phyloP scores from a whole-genome alignment of 2,797 vertebrate species.

The Phataginus tetradactyla region DNA sequence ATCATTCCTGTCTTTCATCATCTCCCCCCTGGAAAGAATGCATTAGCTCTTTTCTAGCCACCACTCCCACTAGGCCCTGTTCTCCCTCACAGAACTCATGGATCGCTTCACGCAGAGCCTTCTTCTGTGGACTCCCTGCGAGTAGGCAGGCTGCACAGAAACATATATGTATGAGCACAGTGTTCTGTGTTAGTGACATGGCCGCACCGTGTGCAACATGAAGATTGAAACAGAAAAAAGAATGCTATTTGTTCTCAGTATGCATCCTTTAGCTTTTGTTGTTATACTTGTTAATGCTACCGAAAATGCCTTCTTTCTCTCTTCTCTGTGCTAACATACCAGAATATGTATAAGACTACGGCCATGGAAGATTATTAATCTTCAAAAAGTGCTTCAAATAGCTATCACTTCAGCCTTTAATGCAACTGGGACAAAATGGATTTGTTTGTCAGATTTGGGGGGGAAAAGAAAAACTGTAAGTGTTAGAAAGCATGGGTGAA shows the following conservation, averaged over 20 bases:
- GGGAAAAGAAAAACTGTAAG: not conserved
- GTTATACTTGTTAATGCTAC: not conserved
- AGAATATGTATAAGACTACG: not conserved
- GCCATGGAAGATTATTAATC: not conserved
- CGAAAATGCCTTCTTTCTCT: not conserved
- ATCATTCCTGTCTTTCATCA: not conserved
- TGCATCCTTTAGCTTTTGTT: not conserved
- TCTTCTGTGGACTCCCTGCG: not conserved
- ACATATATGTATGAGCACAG: not conserved
- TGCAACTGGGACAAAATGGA: conserved; percentile 30
- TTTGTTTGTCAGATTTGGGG: not conserved
- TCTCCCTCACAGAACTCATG: not conserved
- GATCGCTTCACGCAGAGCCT: not conserved
- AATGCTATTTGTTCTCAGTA: not conserved
- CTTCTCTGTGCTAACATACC: not conserved
- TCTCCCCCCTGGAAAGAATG: not conserved
- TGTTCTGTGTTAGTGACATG: not conserved
- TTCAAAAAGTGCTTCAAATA: conserved; percentile 26
- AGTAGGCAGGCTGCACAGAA: not conserved
- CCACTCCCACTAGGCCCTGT: not conserved
- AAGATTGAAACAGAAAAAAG: not conserved
- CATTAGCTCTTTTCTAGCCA: conserved; percentile 1
- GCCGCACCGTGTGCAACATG: not conserved
- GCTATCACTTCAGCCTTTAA: not conserved
- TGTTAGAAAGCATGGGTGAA: not conserved